Evolutionary conservation across 2,113 vertebrate genomes (phyloP).

Genomic region (Zapornia atra): DNA sequence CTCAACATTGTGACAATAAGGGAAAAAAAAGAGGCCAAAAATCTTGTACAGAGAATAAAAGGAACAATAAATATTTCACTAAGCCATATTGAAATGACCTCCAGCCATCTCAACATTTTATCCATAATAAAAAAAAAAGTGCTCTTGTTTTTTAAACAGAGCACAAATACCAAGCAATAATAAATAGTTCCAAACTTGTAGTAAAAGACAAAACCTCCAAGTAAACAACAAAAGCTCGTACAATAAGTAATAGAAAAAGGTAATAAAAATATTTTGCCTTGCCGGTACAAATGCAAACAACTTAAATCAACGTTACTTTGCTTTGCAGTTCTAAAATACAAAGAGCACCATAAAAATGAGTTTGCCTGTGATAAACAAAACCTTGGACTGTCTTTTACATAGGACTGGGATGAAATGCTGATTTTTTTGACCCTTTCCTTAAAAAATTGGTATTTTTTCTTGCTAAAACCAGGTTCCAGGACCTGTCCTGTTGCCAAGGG

Average conservation of each 20-base stretch:
- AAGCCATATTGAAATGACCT: constrained; percentile 85
- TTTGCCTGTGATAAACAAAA: constrained; percentile 75
- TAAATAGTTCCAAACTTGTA: constrained; percentile 90
- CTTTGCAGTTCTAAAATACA: constrained; percentile 82
- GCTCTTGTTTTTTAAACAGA: constrained; percentile 81
- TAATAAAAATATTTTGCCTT: constrained; percentile 88
- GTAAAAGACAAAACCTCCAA: constrained; percentile 87
- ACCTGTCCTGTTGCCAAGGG: constrained; percentile 7
- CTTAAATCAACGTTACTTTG: constrained; percentile 79
- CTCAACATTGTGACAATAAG: constrained; percentile 84
- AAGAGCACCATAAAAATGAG: constrained; percentile 83
- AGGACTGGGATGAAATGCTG: constrained; percentile 76
- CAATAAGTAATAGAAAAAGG: constrained; percentile 88
- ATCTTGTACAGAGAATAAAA: constrained; percentile 86
- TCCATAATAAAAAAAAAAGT: constrained; percentile 84
- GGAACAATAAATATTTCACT: constrained; percentile 89
- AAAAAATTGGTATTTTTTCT: constrained; percentile 7
- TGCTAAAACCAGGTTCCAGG: background rate
- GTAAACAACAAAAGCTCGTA: constrained; percentile 88
- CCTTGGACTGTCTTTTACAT: constrained; percentile 69
- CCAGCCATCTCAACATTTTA: constrained; percentile 85
- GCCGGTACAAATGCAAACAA: constrained; percentile 87
- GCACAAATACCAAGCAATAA: constrained; percentile 88
- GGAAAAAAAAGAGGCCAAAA: constrained; percentile 81
- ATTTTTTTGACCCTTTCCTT: constrained; percentile 53